Conservation (phyloP, 2,113 vertebrate genomes). For the Brachypodius melanocephalos region DNA sequence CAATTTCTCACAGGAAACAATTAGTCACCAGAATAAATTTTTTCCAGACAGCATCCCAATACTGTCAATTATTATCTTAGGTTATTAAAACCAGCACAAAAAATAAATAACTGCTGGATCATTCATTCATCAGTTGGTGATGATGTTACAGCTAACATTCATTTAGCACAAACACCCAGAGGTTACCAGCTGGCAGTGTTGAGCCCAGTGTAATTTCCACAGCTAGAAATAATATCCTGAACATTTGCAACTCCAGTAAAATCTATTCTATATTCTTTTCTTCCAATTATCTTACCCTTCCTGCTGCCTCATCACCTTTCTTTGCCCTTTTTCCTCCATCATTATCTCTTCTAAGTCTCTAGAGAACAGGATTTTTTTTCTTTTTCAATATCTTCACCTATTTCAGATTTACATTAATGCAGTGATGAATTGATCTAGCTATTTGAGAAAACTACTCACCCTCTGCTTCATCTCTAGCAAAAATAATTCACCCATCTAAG, state of each 20-base stretch:
- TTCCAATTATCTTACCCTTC: constrained; percentile 26
- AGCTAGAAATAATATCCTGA: constrained; percentile 14
- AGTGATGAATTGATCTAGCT: neutral
- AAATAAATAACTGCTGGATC: neutral
- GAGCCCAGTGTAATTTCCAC: neutral
- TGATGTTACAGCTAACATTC: neutral
- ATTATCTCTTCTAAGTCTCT: neutral
- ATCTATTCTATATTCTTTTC: neutral
- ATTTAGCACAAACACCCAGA: neutral
- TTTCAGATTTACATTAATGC: neutral
- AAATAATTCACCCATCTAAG: neutral
- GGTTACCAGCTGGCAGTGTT: neutral
- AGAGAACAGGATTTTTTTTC: neutral
- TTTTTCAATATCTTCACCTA: neutral
- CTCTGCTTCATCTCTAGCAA: neutral
- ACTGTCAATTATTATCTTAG: neutral
- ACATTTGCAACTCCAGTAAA: neutral
- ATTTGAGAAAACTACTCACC: neutral
- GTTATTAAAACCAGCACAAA: neutral
- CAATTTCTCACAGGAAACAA: neutral
- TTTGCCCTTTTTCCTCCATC: neutral
- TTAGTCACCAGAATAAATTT: neutral
- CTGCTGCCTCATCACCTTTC: neutral
- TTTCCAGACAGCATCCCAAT: neutral
- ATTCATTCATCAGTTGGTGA: neutral